Evolutionary conservation across 1,140 invertebrate species (phyloP), one percentile per base, ranked within the genome.

Genomic region (Cydia pomonella): DNA sequence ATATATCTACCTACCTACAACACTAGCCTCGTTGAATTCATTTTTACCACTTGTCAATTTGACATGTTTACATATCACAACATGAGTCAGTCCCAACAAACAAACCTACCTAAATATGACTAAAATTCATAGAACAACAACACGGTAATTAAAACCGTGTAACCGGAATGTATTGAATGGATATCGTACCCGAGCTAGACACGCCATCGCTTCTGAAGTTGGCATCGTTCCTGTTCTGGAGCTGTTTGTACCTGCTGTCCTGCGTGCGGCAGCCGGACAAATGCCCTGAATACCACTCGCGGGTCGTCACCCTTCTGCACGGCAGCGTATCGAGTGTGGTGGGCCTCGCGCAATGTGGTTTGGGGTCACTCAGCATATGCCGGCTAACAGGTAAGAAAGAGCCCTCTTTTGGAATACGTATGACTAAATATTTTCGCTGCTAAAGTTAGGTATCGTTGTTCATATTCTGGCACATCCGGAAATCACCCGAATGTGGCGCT

Each of bases 271-370:
- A 27, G 5, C 81, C 84, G 0, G 64, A 78, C 0, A 73, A 80
- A 7, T 84, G 75, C 12, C 89, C 91, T 0, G 94, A 94, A 76
- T 94, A 89, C 84, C 86, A 82, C 41, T 92, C 88, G 1, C 84
- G 94, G 44, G 76, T 90, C 2, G 75, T 93, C 6, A 92, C 91
- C 1, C 79, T 93, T 4, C 74, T 93, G 0, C 94, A 94, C 75
- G 93, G 92, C 1, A 79, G 77, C 27, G 81, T 94, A 0, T 87
- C 91, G 1, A 81, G 88, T 3, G 76, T 87, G 13, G 73, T 89
- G 2, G 94, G 93, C 0, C 73, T 93, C 21, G 78, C 82, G 38
- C 93, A 94, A 75, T 94, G 94, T 75, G 77, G 79, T n/a, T 64
- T 85, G 0, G 71, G 53, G 3, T 72, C 38, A 12, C 44, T 90